Conservation (phyloP, 2,797 vertebrate species). For the Pipistrellus pygmaeus region DNA sequence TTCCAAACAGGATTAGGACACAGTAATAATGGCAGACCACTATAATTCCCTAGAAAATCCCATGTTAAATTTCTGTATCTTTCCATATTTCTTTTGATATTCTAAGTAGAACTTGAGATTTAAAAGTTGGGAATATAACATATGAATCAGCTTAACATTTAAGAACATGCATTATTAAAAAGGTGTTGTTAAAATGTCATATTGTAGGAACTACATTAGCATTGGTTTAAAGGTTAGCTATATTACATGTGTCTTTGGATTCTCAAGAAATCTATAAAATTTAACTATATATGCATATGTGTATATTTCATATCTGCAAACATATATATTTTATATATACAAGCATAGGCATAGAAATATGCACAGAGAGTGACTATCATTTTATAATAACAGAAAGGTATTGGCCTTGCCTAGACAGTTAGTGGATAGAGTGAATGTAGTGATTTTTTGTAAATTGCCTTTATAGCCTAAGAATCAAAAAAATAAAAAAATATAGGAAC, state of each 20-base stretch:
- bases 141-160: conserved; percentile 80
- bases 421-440: conserved; percentile 56
- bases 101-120: conserved; percentile 67
- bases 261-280: conserved; percentile 71
- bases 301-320: background rate
- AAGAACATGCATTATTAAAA: conserved; percentile 83
- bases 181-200: conserved; percentile 83
- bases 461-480: conserved; percentile 62
- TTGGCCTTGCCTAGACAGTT: background rate
- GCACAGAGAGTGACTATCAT: background rate
- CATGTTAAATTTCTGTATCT: conserved; percentile 70
- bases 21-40: conserved; percentile 64
- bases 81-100: conserved; percentile 74
- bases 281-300: conserved; percentile 5
- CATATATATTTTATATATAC: background rate
- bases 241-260: conserved; percentile 78
- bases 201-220: conserved; percentile 79
- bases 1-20: conserved; percentile 71
- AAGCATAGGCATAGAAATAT: background rate
- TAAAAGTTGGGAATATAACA: conserved; percentile 72
- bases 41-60: conserved; percentile 72
- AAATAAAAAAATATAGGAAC: conserved; percentile 36
- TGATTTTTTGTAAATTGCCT: conserved; percentile 76
- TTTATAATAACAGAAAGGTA: conserved; percentile 52
- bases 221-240: conserved; percentile 84